Conservation (phyloP, 2,888 invertebrate genomes). For the Pyrocoelia pectoralis region DNA sequence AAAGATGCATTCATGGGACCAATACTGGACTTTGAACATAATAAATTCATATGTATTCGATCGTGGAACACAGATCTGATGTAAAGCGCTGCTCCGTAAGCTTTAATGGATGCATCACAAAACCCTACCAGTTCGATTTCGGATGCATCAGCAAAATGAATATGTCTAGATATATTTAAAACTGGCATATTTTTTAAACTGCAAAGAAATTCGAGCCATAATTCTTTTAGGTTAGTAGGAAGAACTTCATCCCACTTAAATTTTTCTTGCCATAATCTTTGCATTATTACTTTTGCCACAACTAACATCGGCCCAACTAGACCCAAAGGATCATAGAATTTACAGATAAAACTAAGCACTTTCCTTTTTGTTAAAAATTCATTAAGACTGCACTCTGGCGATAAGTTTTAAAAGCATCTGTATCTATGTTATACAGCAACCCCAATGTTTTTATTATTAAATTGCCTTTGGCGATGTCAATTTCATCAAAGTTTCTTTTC, state of each 20-base stretch:
- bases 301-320: conserved; percentile 24
- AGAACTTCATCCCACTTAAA: conserved; percentile 25
- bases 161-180: background rate
- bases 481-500: conserved; percentile 7
- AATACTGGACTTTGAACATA: background rate
- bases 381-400: background rate
- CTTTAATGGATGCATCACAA: background rate
- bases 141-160: background rate
- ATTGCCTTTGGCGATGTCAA: background rate
- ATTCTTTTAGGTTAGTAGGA: background rate
- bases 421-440: background rate
- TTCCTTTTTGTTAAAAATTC: conserved; percentile 18
- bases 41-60: background rate
- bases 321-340: conserved; percentile 31
- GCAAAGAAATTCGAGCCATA: background rate
- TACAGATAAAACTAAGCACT: conserved; percentile 21
- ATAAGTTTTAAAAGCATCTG: background rate
- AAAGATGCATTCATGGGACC: background rate
- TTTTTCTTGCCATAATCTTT: conserved; percentile 25
- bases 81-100: conserved; percentile 4
- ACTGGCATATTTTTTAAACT: background rate
- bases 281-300: conserved; percentile 13
- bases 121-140: background rate
- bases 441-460: conserved; percentile 10
- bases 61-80: background rate